These are phyloP conservation scores for Nixonia krombeini DNA, from an alignment of 1,140 invertebrate species.

Conservation along the genomic window DNA sequence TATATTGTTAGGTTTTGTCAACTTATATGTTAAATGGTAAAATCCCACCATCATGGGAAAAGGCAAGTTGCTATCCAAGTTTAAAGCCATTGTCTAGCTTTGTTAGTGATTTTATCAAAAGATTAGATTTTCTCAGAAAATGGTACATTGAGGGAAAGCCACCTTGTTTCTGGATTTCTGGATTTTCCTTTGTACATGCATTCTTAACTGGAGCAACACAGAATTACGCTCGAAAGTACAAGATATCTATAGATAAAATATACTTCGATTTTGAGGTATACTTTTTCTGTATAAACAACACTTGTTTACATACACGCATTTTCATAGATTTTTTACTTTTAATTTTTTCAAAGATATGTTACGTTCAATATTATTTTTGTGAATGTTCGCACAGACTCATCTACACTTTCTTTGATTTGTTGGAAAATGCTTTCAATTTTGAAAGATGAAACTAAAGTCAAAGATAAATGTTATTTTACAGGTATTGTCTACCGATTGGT, in stretches of 20 bases:
- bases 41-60: conserved; percentile 86
- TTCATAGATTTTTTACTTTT: conserved; percentile 8
- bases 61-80: conserved; percentile 87
- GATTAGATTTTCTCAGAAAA: conserved; percentile 81
- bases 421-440: neutral
- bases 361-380: neutral
- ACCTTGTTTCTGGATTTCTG: conserved; percentile 90
- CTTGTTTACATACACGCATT: neutral
- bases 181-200: conserved; percentile 95
- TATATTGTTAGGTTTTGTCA: conserved; percentile 73
- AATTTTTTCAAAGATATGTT: neutral
- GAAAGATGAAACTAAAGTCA: neutral
- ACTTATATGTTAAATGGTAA: conserved; percentile 80
- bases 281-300: too few relatives aligned
- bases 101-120: conserved; percentile 85
- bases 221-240: conserved; percentile 90
- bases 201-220: conserved; percentile 94
- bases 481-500: conserved; percentile 22
- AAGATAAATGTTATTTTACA: conserved; percentile 6
- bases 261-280: conserved; percentile 85
- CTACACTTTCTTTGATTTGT: neutral
- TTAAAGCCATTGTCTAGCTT: conserved; percentile 91
- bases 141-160: conserved; percentile 89
- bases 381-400: neutral
- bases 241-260: conserved; percentile 90